Percentiles rank a stretch among this genome's conserved stretches.
Conservation (phyloP, 2,797 vertebrate genomes). For the Aselliscus stoliczkanus region DNA sequence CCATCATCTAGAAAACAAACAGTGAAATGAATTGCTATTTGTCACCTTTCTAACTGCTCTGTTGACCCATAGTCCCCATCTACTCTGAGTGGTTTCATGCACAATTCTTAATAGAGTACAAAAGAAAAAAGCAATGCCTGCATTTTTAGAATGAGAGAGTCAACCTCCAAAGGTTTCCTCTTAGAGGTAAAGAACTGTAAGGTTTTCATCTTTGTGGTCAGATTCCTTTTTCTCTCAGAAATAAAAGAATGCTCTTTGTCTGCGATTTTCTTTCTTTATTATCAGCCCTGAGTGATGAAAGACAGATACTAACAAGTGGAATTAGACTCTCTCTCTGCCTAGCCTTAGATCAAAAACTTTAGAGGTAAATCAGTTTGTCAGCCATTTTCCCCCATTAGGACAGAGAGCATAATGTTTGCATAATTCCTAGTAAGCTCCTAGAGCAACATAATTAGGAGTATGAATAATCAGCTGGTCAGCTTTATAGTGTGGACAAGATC, state of each 20-base stretch:
- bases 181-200: slow-evolving; percentile 44
- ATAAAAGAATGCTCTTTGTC: slow-evolving; percentile 44
- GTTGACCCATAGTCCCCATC: slow-evolving; percentile 42
- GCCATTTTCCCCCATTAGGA: neutral
- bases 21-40: slow-evolving; percentile 62
- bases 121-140: slow-evolving; percentile 44
- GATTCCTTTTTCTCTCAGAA: slow-evolving; percentile 35
- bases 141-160: slow-evolving; percentile 42
- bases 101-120: slow-evolving; percentile 55
- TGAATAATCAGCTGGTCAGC: neutral
- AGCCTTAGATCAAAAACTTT: slow-evolving; percentile 35
- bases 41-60: slow-evolving; percentile 59
- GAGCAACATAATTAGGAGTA: neutral
- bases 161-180: slow-evolving; percentile 7
- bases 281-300: slow-evolving; percentile 13
- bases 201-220: slow-evolving; percentile 38
- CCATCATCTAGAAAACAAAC: slow-evolving; percentile 66
- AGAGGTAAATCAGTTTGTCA: slow-evolving; percentile 27
- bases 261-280: slow-evolving; percentile 43
- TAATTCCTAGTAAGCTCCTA: neutral
- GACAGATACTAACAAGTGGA: slow-evolving; percentile 24
- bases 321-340: slow-evolving; percentile 8
- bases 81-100: slow-evolving; percentile 39
- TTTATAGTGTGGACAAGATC: neutral
- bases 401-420: neutral